phyloP scores from a whole-genome alignment of 2,888 invertebrate genomes.

The Conomelus anceps region DNA sequence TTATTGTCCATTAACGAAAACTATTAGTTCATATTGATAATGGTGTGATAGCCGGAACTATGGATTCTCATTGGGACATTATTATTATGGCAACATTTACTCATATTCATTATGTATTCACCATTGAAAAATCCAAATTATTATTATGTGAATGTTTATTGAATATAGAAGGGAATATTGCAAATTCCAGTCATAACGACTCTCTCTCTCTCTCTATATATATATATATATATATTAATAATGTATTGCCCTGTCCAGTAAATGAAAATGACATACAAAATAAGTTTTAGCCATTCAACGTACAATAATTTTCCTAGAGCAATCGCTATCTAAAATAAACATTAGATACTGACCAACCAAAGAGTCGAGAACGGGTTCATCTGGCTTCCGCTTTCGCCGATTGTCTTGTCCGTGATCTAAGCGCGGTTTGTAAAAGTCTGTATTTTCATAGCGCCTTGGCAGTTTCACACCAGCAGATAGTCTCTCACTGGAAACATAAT shows the following conservation, averaged over 20 bases:
- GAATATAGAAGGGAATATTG: too few relatives aligned
- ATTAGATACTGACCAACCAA: neutral
- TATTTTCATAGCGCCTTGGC: constrained; percentile 30
- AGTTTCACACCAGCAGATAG: neutral
- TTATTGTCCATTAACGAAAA: too few relatives aligned
- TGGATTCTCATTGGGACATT: too few relatives aligned
- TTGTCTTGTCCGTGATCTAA: neutral
- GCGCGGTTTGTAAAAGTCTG: constrained; percentile 35
- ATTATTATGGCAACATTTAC: too few relatives aligned
- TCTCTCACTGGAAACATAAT: neutral
- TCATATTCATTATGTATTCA: too few relatives aligned
- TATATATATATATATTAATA: too few relatives aligned
- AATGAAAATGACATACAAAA: neutral
- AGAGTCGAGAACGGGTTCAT: neutral
- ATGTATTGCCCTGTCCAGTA: neutral
- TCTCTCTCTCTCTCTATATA: too few relatives aligned
- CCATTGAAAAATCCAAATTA: too few relatives aligned
- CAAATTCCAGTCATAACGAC: too few relatives aligned
- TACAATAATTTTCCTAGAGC: neutral
- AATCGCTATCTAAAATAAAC: neutral
- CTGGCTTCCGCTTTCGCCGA: neutral
- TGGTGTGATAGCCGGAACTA: too few relatives aligned
- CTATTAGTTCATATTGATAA: too few relatives aligned
- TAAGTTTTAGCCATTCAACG: neutral
- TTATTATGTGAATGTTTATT: too few relatives aligned